phyloP scores from a whole-genome alignment of 2,113 vertebrate genomes.

The Pavo muticus region DNA sequence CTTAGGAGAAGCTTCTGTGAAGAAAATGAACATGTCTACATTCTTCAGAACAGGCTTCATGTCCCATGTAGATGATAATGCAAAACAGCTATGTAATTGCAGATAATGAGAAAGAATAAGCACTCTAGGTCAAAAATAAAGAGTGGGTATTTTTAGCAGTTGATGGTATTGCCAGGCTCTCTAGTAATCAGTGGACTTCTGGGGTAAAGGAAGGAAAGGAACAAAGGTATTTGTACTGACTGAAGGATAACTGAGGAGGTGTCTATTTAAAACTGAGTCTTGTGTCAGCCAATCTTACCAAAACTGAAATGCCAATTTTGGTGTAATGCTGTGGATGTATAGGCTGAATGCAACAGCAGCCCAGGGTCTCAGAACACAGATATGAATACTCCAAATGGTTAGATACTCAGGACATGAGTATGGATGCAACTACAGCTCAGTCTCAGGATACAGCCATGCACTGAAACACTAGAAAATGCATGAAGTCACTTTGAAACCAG shows the following conservation, averaged over 20 bases:
- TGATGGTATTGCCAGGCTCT: not conserved
- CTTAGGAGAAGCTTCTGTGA: not conserved
- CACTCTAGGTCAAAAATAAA: not conserved
- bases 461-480: rapidly evolving
- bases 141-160: not conserved
- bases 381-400: too few species aligned
- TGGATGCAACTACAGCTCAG: not conserved
- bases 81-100: not conserved
- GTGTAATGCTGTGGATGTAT: rapidly evolving
- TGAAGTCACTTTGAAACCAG: not conserved
- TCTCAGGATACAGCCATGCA: not conserved
- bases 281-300: not conserved
- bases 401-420: rapidly evolving
- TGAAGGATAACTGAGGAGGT: not conserved
- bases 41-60: not conserved
- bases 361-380: not conserved
- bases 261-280: not conserved
- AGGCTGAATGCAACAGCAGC: not conserved
- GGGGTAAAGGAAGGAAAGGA: not conserved
- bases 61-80: not conserved
- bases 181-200: not conserved
- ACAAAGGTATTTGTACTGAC: not conserved
- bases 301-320: not conserved
- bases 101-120: not conserved
- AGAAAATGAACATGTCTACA: not conserved